These are phyloP conservation scores for Hirudinaria manillensis DNA, from an alignment of 2,888 invertebrate species.

Conservation along the genomic window DNA sequence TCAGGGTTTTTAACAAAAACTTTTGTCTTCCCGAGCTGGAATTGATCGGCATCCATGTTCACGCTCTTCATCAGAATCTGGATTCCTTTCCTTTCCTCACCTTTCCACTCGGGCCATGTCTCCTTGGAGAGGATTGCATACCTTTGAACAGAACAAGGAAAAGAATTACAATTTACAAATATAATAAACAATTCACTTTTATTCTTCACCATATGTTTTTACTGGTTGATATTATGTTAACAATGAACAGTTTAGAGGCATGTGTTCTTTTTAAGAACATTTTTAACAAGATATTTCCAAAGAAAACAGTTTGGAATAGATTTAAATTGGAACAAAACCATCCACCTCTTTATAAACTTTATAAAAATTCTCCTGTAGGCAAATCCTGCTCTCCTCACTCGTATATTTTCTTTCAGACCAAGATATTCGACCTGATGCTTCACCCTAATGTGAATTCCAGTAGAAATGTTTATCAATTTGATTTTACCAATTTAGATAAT, in stretches of 20 bases:
- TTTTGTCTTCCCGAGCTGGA: conserved; percentile 64
- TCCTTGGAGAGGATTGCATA: conserved; percentile 64
- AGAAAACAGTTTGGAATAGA: too few species aligned
- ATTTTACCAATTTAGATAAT: not conserved
- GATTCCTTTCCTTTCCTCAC: conserved; percentile 60
- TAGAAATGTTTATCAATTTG: not conserved
- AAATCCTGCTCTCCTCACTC: conserved; percentile 65
- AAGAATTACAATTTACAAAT: not conserved
- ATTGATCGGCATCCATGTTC: conserved; percentile 62
- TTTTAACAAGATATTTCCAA: too few species aligned
- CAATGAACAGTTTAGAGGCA: too few species aligned
- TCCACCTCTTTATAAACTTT: conserved; percentile 60
- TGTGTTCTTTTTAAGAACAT: too few species aligned
- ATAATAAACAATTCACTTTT: too few species aligned
- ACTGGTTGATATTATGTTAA: too few species aligned
- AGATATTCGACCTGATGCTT: conserved; percentile 67
- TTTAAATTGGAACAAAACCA: too few species aligned
- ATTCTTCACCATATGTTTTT: too few species aligned
- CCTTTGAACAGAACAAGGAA: conserved; percentile 47
- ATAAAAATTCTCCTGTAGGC: conserved; percentile 63
- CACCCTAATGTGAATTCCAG: conserved; percentile 53
- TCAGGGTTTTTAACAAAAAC: conserved; percentile 64
- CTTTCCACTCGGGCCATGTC: conserved; percentile 62
- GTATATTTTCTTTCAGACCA: conserved; percentile 65
- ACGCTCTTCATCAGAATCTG: conserved; percentile 58